Evolutionary conservation across 2,113 vertebrate genomes (phyloP).

Genomic region (Camelus bactrianus): DNA sequence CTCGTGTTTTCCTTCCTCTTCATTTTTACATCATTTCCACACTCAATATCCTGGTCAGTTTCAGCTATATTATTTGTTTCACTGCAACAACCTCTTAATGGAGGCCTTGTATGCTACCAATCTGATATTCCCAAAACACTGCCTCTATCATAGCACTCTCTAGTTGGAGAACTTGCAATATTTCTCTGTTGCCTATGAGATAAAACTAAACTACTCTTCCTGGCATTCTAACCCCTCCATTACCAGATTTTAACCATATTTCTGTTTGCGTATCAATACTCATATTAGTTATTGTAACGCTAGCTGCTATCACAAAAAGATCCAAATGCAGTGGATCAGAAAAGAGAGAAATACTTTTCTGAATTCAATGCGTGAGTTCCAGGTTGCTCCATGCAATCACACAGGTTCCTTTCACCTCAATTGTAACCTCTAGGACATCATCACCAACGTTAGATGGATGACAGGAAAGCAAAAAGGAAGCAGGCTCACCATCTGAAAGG

Average conservation of each 20-base stretch:
- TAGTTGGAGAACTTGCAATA: not conserved
- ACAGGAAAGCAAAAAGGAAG: not conserved
- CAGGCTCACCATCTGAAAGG: not conserved
- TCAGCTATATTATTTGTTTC: not conserved
- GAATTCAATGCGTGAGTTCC: not conserved
- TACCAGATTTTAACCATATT: conserved; percentile 27
- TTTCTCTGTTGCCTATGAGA: not conserved
- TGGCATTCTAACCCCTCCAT: not conserved
- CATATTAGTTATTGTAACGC: not conserved
- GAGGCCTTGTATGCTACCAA: not conserved
- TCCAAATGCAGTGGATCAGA: not conserved
- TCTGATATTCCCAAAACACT: not conserved
- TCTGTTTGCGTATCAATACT: not conserved
- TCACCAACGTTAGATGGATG: not conserved
- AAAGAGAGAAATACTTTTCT: conserved; percentile 6
- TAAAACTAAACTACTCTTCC: not conserved
- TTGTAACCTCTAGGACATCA: not conserved
- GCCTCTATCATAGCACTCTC: not conserved
- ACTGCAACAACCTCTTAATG: not conserved
- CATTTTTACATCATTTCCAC: conserved; percentile 15
- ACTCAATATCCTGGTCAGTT: not conserved
- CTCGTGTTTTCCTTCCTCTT: conserved; percentile 1
- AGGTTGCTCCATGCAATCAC: not conserved
- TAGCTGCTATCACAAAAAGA: not conserved
- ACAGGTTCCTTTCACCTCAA: not conserved